phyloP scores from a whole-genome alignment of 2,797 vertebrate species.

The Morelia viridis region DNA sequence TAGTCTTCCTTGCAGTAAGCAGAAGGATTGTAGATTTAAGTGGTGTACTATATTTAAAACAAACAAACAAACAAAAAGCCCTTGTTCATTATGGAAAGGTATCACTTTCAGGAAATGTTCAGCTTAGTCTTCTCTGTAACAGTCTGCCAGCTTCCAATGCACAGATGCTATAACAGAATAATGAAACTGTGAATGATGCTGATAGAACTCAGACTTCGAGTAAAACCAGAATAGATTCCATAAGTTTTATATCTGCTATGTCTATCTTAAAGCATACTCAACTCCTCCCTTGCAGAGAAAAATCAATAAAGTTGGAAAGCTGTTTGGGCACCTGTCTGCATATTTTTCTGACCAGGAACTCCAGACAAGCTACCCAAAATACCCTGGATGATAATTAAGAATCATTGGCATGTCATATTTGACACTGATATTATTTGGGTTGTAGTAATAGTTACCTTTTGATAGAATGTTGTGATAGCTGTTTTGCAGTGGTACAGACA shows the following conservation, averaged over 20 bases:
- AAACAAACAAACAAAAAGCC: neutral
- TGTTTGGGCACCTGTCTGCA: neutral
- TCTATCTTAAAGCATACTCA: neutral
- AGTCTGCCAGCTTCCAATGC: neutral
- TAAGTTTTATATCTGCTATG: neutral
- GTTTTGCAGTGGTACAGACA: neutral
- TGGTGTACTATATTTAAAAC: neutral
- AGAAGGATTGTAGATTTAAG: neutral
- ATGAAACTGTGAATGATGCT: neutral
- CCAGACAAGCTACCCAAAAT: neutral
- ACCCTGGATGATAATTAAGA: fast-evolving
- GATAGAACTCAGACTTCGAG: neutral
- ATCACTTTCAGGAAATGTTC: neutral
- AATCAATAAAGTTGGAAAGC: neutral
- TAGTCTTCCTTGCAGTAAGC: neutral
- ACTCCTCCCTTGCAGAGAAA: neutral
- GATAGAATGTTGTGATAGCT: neutral
- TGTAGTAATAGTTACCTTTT: neutral
- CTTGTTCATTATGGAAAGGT: neutral
- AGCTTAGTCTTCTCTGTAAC: neutral
- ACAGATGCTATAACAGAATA: neutral
- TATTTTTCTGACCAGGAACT: neutral
- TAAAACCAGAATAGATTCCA: neutral
- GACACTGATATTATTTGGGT: neutral
- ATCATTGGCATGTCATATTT: neutral